Percentiles rank a stretch among this genome's conserved stretches.
These are phyloP conservation scores for Vicugna pacos DNA, from an alignment of 2,113 vertebrate species.

Conservation along the genomic window DNA sequence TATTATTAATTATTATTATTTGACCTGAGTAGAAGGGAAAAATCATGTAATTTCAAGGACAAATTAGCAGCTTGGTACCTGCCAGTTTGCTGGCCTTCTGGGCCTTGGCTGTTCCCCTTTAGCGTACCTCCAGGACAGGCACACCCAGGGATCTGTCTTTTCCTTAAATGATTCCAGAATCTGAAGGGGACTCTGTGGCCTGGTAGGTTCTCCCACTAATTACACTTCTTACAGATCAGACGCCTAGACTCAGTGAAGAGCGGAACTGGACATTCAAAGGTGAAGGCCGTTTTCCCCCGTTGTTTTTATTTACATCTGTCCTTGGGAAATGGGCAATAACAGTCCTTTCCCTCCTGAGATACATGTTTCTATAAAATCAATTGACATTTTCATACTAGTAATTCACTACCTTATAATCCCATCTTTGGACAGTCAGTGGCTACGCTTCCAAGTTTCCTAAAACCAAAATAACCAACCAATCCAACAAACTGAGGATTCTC, in stretches of 20 bases:
- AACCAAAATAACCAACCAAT: not conserved
- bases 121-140: not conserved
- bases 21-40: not conserved
- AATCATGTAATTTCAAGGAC: not conserved
- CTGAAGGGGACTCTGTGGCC: not conserved
- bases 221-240: not conserved
- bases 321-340: not conserved
- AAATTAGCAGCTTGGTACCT: not conserved
- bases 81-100: not conserved
- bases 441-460: not conserved
- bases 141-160: not conserved
- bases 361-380: slow-evolving; percentile 18
- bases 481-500: not conserved
- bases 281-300: not conserved
- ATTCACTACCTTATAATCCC: not conserved
- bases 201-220: not conserved
- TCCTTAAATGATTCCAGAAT: not conserved
- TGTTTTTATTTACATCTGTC: not conserved
- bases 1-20: not conserved
- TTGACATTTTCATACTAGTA: not conserved
- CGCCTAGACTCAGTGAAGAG: not conserved
- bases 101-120: not conserved
- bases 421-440: not conserved
- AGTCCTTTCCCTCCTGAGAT: not conserved
- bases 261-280: not conserved